These are phyloP conservation scores for Crotophaga sulcirostris DNA, from an alignment of 2,113 vertebrate genomes.

Conservation along the genomic window DNA sequence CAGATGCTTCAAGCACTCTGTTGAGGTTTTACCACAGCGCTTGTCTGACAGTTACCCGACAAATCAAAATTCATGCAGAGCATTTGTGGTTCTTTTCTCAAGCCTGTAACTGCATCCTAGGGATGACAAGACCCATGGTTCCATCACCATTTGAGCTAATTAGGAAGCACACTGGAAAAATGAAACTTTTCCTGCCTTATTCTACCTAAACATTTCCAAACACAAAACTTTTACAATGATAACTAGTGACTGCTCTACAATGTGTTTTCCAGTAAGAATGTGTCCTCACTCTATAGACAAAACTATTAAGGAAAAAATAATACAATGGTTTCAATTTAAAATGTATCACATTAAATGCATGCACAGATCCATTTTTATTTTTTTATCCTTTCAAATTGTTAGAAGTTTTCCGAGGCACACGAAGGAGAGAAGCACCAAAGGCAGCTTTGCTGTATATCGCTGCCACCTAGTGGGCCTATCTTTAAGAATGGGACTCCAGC, in stretches of 20 bases:
- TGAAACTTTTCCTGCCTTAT: background rate
- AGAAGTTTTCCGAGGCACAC: background rate
- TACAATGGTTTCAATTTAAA: slow-evolving; percentile 2
- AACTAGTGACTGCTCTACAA: background rate
- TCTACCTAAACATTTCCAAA: background rate
- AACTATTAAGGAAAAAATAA: background rate
- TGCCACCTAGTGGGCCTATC: slow-evolving; percentile 74
- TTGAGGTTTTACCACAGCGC: background rate
- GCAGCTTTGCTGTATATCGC: slow-evolving; percentile 44
- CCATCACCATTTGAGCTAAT: background rate
- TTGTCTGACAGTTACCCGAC: background rate
- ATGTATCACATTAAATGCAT: background rate
- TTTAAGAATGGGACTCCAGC: background rate
- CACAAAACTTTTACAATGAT: background rate
- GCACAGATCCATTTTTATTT: background rate
- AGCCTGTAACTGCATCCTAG: background rate
- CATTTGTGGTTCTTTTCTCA: background rate
- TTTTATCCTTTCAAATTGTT: background rate
- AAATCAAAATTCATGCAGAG: background rate
- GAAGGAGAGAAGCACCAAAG: accelerated
- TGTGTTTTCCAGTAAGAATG: background rate
- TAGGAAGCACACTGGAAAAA: background rate
- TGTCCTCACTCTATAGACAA: background rate
- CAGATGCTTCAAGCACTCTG: background rate
- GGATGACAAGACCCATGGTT: background rate